Evolutionary conservation across 2,113 vertebrate species (phyloP), one percentile per base, ranked within the genome.

Genomic region (Oncorhynchus mykiss): DNA sequence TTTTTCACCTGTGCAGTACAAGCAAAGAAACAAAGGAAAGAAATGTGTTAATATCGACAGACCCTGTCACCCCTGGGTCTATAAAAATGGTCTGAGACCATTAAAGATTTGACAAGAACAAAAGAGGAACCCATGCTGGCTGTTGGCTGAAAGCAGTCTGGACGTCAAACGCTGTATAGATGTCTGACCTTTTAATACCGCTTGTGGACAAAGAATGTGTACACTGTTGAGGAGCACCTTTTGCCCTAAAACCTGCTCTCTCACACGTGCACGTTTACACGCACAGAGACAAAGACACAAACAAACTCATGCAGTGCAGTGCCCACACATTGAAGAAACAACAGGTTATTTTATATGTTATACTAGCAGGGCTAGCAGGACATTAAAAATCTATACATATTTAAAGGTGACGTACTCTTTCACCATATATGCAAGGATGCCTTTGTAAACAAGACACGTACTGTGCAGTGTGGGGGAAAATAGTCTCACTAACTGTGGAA

Each of bases 171-270:
- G 45, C 27, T 73, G 64, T 51, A 68, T 22, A 62, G 72, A n/a
- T 48, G 51, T 16, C 25, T 78, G 77, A 78, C 71, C 77, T 74
- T 79, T 34, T 45, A 34, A 14, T 16, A n/a, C 51, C 12, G 16
- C 70, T 24, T 16, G 34, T 51, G 22, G 34, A 72, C 34, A 34
- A 11, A 6, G 4, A 45, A 45, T 11, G 39, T 45, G 39, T 45
- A 12, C 39, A 45, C 39, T 45, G 14, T 34, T 31, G 8, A 59
- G 18, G 29, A 57, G 72, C 57, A 62, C 29, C 59, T 34, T 73
- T 60, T 59, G 16, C n/a, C 13, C 31, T 39, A 8, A 20, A 20
- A 20, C 39, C 27, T 54, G 7, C 49, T 66, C 11, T 67, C 12
- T 67, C 27, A 29, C 25, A 34, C 16, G 20, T 27, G 6, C 66